Conservation (phyloP, 2,888 invertebrate genomes). For the Xylota segnis region DNA sequence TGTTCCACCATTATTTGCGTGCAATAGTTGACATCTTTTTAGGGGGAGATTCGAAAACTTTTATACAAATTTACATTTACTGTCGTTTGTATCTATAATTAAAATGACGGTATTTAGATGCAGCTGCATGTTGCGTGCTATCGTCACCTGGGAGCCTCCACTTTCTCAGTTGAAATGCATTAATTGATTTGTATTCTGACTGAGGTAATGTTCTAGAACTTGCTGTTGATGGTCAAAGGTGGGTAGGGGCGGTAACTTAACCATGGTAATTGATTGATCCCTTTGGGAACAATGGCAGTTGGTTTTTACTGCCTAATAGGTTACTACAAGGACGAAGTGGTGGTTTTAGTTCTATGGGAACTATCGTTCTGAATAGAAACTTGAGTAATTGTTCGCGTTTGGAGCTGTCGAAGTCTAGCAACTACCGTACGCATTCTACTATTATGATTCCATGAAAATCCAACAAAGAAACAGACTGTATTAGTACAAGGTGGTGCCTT, state of each 20-base stretch:
- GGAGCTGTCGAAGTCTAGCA: too few relatives aligned
- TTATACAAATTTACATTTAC: not conserved
- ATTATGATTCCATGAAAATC: too few relatives aligned
- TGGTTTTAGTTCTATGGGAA: too few relatives aligned
- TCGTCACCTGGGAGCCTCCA: not conserved
- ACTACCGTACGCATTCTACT: too few relatives aligned
- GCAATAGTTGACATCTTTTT: constrained; percentile 8
- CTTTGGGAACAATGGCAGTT: not conserved
- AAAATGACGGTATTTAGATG: not conserved
- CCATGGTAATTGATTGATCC: not conserved
- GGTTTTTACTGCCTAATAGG: not conserved
- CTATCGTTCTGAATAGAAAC: too few relatives aligned
- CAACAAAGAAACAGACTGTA: too few relatives aligned
- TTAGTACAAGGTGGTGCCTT: too few relatives aligned
- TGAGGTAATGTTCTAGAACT: not conserved
- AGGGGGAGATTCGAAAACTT: not conserved
- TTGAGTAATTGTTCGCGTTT: too few relatives aligned
- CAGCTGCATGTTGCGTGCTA: constrained; percentile 2
- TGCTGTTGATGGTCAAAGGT: not conserved
- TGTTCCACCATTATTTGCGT: not conserved
- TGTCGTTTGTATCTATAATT: not conserved
- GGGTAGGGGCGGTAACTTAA: not conserved
- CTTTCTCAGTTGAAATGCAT: not conserved
- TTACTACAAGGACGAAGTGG: too few relatives aligned
- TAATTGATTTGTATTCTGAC: not conserved